Percentiles rank a stretch among this genome's conserved stretches.
These are phyloP conservation scores for Eupsilia transversa DNA, from an alignment of 2,888 invertebrate species.

Conservation along the genomic window DNA sequence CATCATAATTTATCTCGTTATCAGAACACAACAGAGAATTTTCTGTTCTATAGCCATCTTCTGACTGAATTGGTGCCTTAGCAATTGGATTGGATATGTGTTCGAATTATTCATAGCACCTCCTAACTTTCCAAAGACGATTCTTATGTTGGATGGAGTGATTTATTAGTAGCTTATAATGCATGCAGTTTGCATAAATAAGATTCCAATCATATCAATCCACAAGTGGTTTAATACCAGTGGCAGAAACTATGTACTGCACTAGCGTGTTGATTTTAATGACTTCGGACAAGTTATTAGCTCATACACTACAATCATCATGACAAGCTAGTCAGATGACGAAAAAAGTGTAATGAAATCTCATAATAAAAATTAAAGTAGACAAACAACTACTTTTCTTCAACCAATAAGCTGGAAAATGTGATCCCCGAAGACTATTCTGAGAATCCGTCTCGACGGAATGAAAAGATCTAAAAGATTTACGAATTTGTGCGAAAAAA, in stretches of 20 bases:
- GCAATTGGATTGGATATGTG: not conserved
- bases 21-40: not conserved
- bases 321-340: conserved; percentile 43
- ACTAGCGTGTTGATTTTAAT: conserved; percentile 64
- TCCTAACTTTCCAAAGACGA: not conserved
- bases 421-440: conserved; percentile 21
- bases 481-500: conserved; percentile 42
- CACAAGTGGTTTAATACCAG: conserved; percentile 3
- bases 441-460: conserved; percentile 32
- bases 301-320: conserved; percentile 58
- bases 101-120: too few relatives aligned
- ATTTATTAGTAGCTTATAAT: too few relatives aligned
- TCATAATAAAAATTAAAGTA: conserved; percentile 27
- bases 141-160: not conserved
- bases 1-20: not conserved
- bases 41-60: not conserved
- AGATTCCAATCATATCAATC: conserved; percentile 18
- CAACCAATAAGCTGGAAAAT: conserved; percentile 32
- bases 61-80: not conserved
- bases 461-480: conserved; percentile 41
- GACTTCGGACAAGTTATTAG: conserved; percentile 62
- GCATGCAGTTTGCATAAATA: conserved; percentile 24
- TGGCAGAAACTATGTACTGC: conserved; percentile 28
- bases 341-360: conserved; percentile 48
- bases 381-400: conserved; percentile 10